A percentile compares a stretch with the other conserved stretches of the same genome.
phyloP scores from a whole-genome alignment of 2,113 vertebrate species.

The Poeciliopsis retropinna region DNA sequence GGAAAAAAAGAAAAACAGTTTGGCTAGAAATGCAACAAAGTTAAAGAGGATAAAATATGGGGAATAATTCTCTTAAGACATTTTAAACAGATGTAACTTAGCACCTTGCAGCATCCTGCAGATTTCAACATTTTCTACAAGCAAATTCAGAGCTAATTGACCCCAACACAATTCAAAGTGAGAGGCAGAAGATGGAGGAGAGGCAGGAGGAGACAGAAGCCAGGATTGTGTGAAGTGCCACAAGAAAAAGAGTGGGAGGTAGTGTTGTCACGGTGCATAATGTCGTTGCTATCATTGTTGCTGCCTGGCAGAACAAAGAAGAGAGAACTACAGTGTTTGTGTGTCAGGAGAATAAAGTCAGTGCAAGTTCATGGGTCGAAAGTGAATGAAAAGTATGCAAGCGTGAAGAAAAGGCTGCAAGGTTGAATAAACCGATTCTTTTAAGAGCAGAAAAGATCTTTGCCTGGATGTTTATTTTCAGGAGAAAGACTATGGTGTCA shows the following conservation, averaged over 20 bases:
- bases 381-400: constrained; percentile 24
- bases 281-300: constrained; percentile 60
- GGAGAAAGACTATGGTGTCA: constrained; percentile 17
- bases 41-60: constrained; percentile 19
- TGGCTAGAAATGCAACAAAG: constrained; percentile 1
- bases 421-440: background rate
- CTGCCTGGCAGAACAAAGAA: constrained; percentile 47
- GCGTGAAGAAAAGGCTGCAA: constrained; percentile 1
- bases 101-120: constrained; percentile 46
- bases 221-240: constrained; percentile 59
- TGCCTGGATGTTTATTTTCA: constrained; percentile 24
- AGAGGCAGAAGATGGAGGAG: constrained; percentile 40
- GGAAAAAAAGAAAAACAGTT: background rate
- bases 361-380: constrained; percentile 44
- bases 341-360: constrained; percentile 14
- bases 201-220: constrained; percentile 30
- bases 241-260: constrained; percentile 55
- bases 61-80: constrained; percentile 13
- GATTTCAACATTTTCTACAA: constrained; percentile 26
- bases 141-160: constrained; percentile 75
- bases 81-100: constrained; percentile 47
- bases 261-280: constrained; percentile 71
- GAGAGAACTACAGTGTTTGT: constrained; percentile 11
- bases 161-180: constrained; percentile 56
- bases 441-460: constrained; percentile 6